Evolutionary conservation across 2,113 vertebrate species (phyloP).

Genomic region (Rissa tridactyla): DNA sequence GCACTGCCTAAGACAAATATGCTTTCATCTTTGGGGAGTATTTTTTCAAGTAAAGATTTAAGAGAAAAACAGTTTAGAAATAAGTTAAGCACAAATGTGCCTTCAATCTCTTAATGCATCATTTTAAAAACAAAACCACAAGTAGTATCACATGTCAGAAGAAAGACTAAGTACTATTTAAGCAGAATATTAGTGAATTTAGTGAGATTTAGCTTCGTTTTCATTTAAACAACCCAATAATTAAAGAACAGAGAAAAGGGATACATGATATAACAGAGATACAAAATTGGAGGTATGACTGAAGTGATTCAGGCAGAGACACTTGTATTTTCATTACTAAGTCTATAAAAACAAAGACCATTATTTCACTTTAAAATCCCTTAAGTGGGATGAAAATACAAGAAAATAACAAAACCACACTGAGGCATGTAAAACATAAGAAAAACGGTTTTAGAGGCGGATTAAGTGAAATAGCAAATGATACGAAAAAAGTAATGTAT

Average conservation of each 20-base stretch:
- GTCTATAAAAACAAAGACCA: neutral
- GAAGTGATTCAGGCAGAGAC: neutral
- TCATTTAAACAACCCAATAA: neutral
- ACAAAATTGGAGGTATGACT: neutral
- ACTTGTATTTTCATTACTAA: neutral
- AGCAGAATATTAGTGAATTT: neutral
- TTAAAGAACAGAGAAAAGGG: neutral
- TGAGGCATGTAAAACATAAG: neutral
- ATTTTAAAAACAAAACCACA: conserved; percentile 53
- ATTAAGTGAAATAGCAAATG: neutral
- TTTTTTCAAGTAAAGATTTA: conserved; percentile 67
- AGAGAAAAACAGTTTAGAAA: conserved; percentile 57
- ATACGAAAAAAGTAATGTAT: neutral
- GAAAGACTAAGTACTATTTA: conserved; percentile 10
- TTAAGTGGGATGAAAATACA: neutral
- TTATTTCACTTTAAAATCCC: neutral
- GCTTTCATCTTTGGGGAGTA: conserved; percentile 55
- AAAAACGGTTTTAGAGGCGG: neutral
- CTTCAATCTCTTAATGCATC: conserved; percentile 36
- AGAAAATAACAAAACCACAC: neutral
- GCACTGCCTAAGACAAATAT: conserved; percentile 64
- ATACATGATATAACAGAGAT: neutral
- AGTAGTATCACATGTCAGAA: conserved; percentile 31
- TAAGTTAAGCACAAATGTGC: conserved; percentile 45
- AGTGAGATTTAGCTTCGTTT: neutral